Evolutionary conservation across 2,888 invertebrate species (phyloP), one percentile per base, ranked within the genome.

Genomic region (Synergus laeviventris): DNA sequence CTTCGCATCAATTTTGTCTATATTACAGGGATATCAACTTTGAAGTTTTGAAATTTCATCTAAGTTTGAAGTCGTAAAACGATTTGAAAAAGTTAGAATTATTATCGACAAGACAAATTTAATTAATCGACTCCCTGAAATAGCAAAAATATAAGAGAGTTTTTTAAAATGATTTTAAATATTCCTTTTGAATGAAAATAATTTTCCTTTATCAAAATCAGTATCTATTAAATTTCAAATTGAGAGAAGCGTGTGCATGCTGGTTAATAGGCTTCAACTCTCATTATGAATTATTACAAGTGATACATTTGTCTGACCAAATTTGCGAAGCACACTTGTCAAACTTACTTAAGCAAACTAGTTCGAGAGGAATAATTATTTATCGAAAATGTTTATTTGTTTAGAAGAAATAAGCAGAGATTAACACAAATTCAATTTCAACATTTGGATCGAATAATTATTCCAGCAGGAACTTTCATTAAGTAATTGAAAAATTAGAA

Each of bases 261-360:
- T 70, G 31, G n/a, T 70, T 70, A 70, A 49, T 70, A 70, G 49
- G 70, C 70, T 45, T 42, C 16, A 45, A 70, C 45, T 24, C 24
- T 49, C 24, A 16, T 42, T 21, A 42, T 18, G 1, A 21, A 42
- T 24, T 45, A 14, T 31, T 45, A 45, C 3, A 14, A 45, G n/a
- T 45, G 31, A 31, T 45, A 70, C 8, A 39, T n/a, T 36, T 7
- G 9, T 38, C 2, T 16, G n/a, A 18, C 18, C 14, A 39, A 64
- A 39, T 42, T 42, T 39, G 1, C 11, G 14, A n/a, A 64, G 39
- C 18, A 21, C 5, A 21, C 59, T 39, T 42, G 18, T 42, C 12
- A 39, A 64, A 64, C 39, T 42, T 7, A 64, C 4, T 14, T 14
- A 42, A 59, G 59, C 18, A 21, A 64, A 64, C 42, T 42, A 59